These are phyloP conservation scores for Maconellicoccus hirsutus DNA, from an alignment of 1,140 invertebrate species.

Conservation along the genomic window DNA sequence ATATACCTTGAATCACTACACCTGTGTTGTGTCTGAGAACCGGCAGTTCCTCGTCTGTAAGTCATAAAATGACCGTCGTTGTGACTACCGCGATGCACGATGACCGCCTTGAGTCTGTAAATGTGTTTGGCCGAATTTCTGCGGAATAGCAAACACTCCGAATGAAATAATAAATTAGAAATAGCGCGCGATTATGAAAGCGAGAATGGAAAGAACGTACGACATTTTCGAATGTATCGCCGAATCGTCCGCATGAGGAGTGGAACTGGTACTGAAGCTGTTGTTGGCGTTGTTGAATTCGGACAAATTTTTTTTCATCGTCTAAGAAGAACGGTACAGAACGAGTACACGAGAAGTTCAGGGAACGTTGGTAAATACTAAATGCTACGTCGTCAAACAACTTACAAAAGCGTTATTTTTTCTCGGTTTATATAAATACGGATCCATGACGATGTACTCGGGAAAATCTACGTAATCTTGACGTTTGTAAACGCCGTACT, in stretches of 20 bases:
- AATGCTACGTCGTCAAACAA: not conserved
- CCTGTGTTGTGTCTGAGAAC: conserved; percentile 31
- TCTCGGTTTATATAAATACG: conserved; percentile 44
- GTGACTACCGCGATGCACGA: conserved; percentile 78
- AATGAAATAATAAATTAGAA: too few relatives aligned
- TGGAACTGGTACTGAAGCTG: too few relatives aligned
- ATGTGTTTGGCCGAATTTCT: conserved; percentile 33
- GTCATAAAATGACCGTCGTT: conserved; percentile 85
- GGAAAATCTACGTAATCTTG: conserved; percentile 76
- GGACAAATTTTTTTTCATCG: not conserved
- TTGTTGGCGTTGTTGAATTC: too few relatives aligned
- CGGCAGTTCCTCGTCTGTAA: conserved; percentile 53
- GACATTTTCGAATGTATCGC: too few relatives aligned
- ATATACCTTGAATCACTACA: conserved; percentile 28
- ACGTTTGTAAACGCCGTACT: conserved; percentile 64
- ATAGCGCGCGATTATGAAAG: too few relatives aligned
- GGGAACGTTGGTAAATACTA: not conserved
- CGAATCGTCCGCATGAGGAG: too few relatives aligned
- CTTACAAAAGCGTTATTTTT: conserved; percentile 21
- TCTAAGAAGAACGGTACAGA: not conserved
- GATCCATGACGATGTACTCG: conserved; percentile 65
- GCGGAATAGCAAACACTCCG: too few relatives aligned
- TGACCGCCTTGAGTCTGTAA: conserved; percentile 67
- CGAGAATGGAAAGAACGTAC: too few relatives aligned
- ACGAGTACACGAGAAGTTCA: not conserved